These are phyloP conservation scores for Abrostola triplasia DNA, from an alignment of 2,888 invertebrate species.

Conservation along the genomic window DNA sequence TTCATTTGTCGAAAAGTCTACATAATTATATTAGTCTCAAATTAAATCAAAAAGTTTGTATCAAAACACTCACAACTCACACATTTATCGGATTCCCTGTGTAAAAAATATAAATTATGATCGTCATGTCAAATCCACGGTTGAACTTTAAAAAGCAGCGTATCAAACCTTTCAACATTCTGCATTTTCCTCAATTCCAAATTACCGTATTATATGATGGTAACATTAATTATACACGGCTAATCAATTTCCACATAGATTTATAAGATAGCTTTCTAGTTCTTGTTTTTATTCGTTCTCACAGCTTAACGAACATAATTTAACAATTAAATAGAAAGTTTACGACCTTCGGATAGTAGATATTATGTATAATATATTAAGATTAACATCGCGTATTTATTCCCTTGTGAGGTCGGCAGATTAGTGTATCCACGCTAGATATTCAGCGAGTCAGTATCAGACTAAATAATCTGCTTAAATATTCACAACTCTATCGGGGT, in stretches of 20 bases:
- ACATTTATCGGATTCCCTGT: constrained; percentile 8
- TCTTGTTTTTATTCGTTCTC: constrained; percentile 33
- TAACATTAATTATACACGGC: constrained; percentile 34
- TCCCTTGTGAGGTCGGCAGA: too few relatives aligned
- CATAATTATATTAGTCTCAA: too few relatives aligned
- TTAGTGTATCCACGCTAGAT: too few relatives aligned
- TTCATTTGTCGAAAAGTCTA: too few relatives aligned
- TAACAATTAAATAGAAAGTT: constrained; percentile 49
- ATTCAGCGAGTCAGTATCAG: too few relatives aligned
- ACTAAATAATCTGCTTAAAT: too few relatives aligned
- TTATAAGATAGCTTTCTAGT: constrained; percentile 42
- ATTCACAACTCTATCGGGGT: too few relatives aligned
- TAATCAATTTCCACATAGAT: constrained; percentile 43
- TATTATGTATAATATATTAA: too few relatives aligned
- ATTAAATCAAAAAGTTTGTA: too few relatives aligned
- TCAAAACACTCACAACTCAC: constrained; percentile 12
- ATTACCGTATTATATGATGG: constrained; percentile 36
- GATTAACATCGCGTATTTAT: too few relatives aligned
- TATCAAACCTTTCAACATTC: constrained; percentile 24
- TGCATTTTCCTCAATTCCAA: constrained; percentile 33
- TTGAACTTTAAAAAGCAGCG: constrained; percentile 39
- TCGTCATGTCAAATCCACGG: constrained; percentile 24
- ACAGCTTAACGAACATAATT: constrained; percentile 30
- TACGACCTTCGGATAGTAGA: constrained; percentile 28
- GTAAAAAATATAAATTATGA: constrained; percentile 26